A percentile compares a stretch with the other conserved stretches of the same genome.
These are phyloP conservation scores for Melikaiella ostensackeni DNA, from an alignment of 2,888 invertebrate genomes.

Conservation along the genomic window DNA sequence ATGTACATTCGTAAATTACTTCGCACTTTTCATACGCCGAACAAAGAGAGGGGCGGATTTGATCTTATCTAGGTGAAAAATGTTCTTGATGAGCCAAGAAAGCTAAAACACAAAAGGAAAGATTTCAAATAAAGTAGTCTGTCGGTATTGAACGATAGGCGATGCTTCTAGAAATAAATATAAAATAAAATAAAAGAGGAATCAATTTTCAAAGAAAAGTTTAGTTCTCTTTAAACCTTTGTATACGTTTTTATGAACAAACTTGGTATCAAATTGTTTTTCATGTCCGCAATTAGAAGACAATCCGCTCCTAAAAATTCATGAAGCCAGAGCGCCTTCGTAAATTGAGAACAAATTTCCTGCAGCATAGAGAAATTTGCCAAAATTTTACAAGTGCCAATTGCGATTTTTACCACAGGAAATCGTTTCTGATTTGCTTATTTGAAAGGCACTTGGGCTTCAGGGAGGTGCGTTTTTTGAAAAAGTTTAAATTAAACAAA, in stretches of 20 bases:
- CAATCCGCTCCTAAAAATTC: constrained; percentile 3
- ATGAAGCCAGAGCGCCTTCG: constrained; percentile 1
- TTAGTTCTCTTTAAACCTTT: neutral
- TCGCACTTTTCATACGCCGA: constrained; percentile 51
- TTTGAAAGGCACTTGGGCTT: neutral
- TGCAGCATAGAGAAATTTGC: neutral
- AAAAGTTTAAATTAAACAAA: neutral
- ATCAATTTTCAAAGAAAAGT: neutral
- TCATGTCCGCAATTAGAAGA: neutral
- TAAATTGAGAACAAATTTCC: neutral
- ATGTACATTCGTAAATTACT: constrained; percentile 52
- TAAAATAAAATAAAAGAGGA: neutral
- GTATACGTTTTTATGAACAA: constrained; percentile 4
- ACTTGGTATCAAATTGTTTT: constrained; percentile 10
- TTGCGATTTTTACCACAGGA: neutral
- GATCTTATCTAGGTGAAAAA: constrained; percentile 13
- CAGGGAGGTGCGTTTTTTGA: constrained; percentile 9
- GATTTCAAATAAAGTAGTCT: neutral
- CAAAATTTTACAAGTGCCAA: constrained; percentile 29
- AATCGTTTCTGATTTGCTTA: constrained; percentile 14
- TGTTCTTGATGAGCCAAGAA: constrained; percentile 26
- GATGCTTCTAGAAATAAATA: neutral
- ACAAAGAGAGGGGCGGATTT: constrained; percentile 3
- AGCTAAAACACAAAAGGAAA: neutral
- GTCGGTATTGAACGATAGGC: neutral